phyloP scores from a whole-genome alignment of 2,797 vertebrate genomes.

The Myiotriccus ornatus region DNA sequence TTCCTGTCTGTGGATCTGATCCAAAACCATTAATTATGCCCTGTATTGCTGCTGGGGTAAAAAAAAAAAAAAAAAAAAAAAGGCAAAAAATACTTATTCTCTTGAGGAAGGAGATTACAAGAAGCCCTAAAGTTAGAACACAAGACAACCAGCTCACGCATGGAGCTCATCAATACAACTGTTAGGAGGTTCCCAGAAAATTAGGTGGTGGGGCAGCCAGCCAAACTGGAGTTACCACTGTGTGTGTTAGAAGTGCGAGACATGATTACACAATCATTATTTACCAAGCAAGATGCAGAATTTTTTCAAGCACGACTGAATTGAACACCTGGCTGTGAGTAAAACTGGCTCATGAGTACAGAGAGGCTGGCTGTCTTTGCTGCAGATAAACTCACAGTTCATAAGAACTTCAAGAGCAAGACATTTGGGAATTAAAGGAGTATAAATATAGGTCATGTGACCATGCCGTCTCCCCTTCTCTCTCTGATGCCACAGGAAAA shows the following conservation, averaged over 20 bases:
- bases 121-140: background rate
- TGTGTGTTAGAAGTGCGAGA: background rate
- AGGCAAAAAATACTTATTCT: background rate
- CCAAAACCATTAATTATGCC: background rate
- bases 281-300: background rate
- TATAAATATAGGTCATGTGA: background rate
- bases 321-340: conserved; percentile 14
- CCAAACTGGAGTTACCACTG: background rate
- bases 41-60: background rate
- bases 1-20: background rate
- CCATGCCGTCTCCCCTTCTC: background rate
- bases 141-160: background rate
- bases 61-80: background rate
- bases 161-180: fast-evolving
- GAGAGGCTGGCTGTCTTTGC: background rate
- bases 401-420: conserved; percentile 3
- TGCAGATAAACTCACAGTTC: background rate
- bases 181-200: background rate
- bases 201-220: background rate
- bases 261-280: background rate
- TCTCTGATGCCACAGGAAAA: background rate
- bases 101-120: background rate
- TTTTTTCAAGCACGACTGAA: background rate
- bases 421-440: background rate
- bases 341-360: background rate